phyloP scores from a whole-genome alignment of 2,797 vertebrate species.

The Pteronotus mesoamericanus region DNA sequence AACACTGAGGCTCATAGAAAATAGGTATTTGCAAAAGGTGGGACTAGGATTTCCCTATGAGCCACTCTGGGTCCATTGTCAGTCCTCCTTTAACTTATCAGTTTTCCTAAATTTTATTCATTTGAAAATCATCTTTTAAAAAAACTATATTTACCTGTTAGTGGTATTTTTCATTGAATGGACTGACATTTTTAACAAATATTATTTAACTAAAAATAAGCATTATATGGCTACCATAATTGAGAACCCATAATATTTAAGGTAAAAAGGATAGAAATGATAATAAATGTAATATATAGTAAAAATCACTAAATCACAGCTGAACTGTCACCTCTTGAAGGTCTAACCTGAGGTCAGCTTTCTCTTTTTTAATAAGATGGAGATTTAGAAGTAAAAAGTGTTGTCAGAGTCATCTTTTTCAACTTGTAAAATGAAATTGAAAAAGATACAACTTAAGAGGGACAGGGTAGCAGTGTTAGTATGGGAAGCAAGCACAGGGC shows the following conservation, averaged over 20 bases:
- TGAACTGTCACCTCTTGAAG: background rate
- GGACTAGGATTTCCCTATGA: background rate
- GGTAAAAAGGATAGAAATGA: background rate
- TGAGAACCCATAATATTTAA: background rate
- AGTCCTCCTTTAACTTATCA: background rate
- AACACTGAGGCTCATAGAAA: background rate
- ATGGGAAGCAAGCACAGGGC: background rate
- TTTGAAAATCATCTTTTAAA: background rate
- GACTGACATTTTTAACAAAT: background rate
- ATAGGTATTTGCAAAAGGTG: background rate
- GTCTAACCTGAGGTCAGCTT: background rate
- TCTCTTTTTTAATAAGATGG: background rate
- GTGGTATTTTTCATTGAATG: background rate
- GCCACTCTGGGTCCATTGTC: background rate
- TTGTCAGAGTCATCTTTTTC: background rate
- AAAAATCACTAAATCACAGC: background rate
- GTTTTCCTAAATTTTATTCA: background rate
- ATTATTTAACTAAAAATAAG: background rate
- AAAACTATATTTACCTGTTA: background rate
- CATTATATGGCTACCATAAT: background rate
- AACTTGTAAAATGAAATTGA: no score
- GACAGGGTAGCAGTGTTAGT: no score
- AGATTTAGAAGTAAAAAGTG: background rate
- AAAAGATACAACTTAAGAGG: background rate
- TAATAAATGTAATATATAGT: background rate